Evolutionary conservation across 2,888 invertebrate genomes (phyloP).

Genomic region (Cryptocheilus praepositus): DNA sequence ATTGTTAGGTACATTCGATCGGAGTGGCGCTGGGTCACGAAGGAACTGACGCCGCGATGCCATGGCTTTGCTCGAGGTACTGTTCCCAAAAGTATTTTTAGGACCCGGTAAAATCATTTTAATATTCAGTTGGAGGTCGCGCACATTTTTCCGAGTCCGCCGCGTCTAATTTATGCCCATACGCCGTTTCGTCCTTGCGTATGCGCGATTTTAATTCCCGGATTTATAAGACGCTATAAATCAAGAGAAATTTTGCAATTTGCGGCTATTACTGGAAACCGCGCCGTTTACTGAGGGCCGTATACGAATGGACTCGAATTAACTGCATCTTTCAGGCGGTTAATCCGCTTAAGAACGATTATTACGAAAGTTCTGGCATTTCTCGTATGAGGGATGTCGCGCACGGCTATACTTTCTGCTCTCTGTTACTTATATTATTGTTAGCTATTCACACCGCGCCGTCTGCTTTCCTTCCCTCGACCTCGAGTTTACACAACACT

Average conservation of each 20-base stretch:
- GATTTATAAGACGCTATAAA: slow-evolving; percentile 31
- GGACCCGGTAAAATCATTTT: no score
- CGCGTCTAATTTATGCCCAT: no score
- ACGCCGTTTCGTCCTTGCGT: slow-evolving; percentile 4
- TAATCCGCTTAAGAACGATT: slow-evolving; percentile 16
- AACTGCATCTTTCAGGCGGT: background rate
- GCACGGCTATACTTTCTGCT: slow-evolving; percentile 27
- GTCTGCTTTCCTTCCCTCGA: background rate
- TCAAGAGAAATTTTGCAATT: slow-evolving; percentile 23
- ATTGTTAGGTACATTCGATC: no score
- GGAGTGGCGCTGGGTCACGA: no score
- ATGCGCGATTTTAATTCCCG: slow-evolving; percentile 31
- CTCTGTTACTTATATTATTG: slow-evolving; percentile 33
- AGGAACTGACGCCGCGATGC: no score
- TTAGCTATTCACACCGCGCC: slow-evolving; percentile 4
- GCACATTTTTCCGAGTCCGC: background rate
- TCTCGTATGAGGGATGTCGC: slow-evolving; percentile 41
- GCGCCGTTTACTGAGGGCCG: slow-evolving; percentile 16
- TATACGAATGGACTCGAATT: background rate
- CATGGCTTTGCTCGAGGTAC: background rate
- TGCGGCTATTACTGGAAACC: slow-evolving; percentile 6
- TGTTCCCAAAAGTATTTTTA: background rate
- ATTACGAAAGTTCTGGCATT: slow-evolving; percentile 27
- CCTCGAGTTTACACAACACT: slow-evolving; percentile 62
- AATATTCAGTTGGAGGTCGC: background rate